Evolutionary conservation across 2,888 invertebrate genomes (phyloP), one percentile per base, ranked within the genome.

Genomic region (Metellina segmentata): DNA sequence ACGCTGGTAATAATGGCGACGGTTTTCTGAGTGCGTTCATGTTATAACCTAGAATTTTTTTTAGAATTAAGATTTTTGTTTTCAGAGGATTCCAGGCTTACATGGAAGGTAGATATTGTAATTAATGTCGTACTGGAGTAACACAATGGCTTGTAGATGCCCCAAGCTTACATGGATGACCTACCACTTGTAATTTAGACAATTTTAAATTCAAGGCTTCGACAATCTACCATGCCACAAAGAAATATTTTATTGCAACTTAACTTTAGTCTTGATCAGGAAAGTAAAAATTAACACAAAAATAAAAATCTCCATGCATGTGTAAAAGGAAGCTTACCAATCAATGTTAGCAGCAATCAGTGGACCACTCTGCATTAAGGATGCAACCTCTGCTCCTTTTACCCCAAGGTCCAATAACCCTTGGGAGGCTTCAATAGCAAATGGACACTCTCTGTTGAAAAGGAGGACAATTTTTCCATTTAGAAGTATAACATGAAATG

Each of bases 401-500:
- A 96, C 96, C 1, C 97, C 97, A 78, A 98, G 95, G 92, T 96
- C 96, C 82, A 98, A 95, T 48, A 98, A 95, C 89, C 96, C 96
- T 94, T 97, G 96, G 4, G 97, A 96, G 7, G 97, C 97, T 94
- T 97, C 97, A 90, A 98, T 94, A 0, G 97, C 97, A 94, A 97
- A 95, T 0, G 97, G 97, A 94, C 96, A 97, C 94, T 97, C 97
- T 95, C 96, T 95, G 93, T 77, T 94, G 93, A 11, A 16, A 72
- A 87, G 79, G 93, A 85, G 81, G 81, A 4, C 34, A 34, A 34
- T 34, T 34, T 34, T 34, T 4, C 34, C 34, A 34, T 34, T 34
- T 34, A 34, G 34, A 4, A 34, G 34, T 4, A 34, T 34, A 34
- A 34, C 34, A 34, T 34, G 4, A 34, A 34, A 34, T 34, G 34